A percentile compares a stretch with the other conserved stretches of the same genome.
Conservation (phyloP, 2,888 invertebrate species). For the Tricholauxania praeusta region DNA sequence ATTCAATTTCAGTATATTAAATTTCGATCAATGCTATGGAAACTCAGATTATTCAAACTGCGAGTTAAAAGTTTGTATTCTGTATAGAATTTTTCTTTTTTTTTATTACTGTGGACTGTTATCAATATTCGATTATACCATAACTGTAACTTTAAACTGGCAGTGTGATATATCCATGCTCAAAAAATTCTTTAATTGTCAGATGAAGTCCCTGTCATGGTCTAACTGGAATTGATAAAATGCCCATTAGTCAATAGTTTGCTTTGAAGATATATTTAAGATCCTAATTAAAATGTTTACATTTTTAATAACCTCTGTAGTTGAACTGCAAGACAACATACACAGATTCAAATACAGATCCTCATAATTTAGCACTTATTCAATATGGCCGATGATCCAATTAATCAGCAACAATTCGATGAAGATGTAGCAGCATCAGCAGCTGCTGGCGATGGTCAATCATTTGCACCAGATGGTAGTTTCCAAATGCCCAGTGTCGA, state of each 20-base stretch:
- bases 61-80: constrained; percentile 21
- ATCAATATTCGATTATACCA: too few relatives aligned
- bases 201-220: too few relatives aligned
- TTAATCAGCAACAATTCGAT: constrained; percentile 59
- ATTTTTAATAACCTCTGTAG: constrained; percentile 24
- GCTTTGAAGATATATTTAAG: background rate
- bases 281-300: constrained; percentile 1
- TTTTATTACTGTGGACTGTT: too few relatives aligned
- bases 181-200: too few relatives aligned
- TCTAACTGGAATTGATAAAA: too few relatives aligned
- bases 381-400: constrained; percentile 60
- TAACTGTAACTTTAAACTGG: too few relatives aligned
- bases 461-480: constrained; percentile 55
- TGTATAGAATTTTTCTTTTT: background rate
- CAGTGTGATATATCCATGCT: too few relatives aligned
- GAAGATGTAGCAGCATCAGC: constrained; percentile 61
- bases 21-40: constrained; percentile 19
- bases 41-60: constrained; percentile 9
- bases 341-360: constrained; percentile 16
- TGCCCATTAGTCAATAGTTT: background rate
- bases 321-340: constrained; percentile 10
- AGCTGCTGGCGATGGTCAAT: constrained; percentile 53
- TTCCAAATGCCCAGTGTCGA: constrained; percentile 71
- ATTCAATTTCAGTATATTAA: constrained; percentile 1
- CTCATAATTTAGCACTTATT: constrained; percentile 29